Evolutionary conservation across 2,797 vertebrate genomes (phyloP).

Genomic region (Hipposideros larvatus): DNA sequence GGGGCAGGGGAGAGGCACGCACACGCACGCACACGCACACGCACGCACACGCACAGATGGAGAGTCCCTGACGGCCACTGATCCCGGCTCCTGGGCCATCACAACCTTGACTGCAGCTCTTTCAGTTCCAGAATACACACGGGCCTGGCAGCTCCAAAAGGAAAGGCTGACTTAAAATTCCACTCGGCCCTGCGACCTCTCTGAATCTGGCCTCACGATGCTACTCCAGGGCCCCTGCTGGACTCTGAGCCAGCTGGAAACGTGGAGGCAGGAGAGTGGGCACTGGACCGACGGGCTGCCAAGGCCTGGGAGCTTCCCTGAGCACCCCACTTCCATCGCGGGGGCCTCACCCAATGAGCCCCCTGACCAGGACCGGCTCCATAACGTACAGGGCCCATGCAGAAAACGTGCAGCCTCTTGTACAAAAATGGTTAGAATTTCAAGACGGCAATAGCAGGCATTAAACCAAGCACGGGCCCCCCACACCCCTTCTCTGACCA

Average conservation of each 20-base stretch:
- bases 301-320: fast-evolving
- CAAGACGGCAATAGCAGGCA: fast-evolving
- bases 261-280: not conserved
- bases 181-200: fast-evolving
- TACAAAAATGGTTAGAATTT: not conserved
- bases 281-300: not conserved
- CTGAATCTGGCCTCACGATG: not conserved
- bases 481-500: fast-evolving
- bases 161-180: fast-evolving
- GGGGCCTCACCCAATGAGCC: not conserved
- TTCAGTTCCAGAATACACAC: fast-evolving
- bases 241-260: not conserved
- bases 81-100: fast-evolving
- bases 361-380: too few relatives aligned
- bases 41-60: too few relatives aligned
- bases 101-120: fast-evolving
- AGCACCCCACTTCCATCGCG: fast-evolving
- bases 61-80: fast-evolving
- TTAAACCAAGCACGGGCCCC: fast-evolving
- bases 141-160: not conserved
- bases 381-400: not conserved
- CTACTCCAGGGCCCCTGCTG: not conserved
- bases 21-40: fast-evolving
- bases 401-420: fast-evolving
- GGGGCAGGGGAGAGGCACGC: not conserved